Conservation (phyloP, 2,797 vertebrate species). For the Dryobates pubescens region DNA sequence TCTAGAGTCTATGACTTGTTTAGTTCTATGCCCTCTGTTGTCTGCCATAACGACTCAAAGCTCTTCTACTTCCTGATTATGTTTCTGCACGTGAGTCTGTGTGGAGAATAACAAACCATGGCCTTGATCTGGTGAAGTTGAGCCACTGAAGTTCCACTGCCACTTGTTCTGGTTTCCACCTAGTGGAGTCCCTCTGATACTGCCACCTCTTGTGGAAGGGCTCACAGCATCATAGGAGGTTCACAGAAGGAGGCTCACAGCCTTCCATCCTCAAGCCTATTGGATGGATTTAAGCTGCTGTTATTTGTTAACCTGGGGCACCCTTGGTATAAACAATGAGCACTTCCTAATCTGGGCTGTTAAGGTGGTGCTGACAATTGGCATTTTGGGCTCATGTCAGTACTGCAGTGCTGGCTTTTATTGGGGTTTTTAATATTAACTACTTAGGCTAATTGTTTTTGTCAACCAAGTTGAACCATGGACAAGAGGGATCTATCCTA, state of each 20-base stretch:
- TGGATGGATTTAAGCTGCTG: neutral
- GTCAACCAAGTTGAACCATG: neutral
- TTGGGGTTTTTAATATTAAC: neutral
- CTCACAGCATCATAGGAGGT: neutral
- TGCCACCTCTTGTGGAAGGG: neutral
- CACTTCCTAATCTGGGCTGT: neutral
- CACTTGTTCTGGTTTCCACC: neutral
- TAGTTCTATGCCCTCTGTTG: neutral
- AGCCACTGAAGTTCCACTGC: neutral
- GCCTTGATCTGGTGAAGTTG: neutral
- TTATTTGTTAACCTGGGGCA: neutral
- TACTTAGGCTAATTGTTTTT: neutral
- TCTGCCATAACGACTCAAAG: too few species aligned
- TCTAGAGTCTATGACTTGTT: neutral
- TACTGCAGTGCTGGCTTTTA: too few species aligned
- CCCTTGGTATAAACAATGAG: rapidly evolving
- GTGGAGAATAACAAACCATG: neutral
- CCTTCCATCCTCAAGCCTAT: neutral
- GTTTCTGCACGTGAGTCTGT: neutral
- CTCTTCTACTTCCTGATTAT: neutral
- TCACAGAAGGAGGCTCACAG: too few species aligned
- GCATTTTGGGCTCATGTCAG: rapidly evolving
- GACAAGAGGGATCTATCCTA: neutral
- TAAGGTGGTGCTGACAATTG: neutral
- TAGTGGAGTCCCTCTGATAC: neutral